Base-by-base conservation (phyloP, 2,888 invertebrate genomes). In the Abrostola tripartita region DNA sequence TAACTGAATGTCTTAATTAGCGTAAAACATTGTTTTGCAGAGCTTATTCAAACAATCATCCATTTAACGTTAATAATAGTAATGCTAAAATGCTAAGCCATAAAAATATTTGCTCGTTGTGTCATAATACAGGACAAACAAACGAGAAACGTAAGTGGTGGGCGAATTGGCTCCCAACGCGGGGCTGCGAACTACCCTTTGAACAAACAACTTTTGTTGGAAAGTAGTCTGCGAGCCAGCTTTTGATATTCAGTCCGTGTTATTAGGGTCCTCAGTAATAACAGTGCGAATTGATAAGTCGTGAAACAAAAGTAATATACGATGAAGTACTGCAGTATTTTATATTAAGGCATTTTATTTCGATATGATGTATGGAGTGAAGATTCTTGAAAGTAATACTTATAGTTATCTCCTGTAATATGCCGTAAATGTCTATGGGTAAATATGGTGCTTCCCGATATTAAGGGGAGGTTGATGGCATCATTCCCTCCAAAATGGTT, bases 101-200 rank as follows among this genome's bases (percentile, higher is more conserved):
- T 38, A 12, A n/a, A 52, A 37, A 51, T 55, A 52, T 65, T 52
- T 53, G 49, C 37, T 56, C 38, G 40, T 10, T 10, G 14, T 11
- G n/a, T 55, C 36, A 38, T 53, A 50, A 42, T 38, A 50, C 10
- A 58, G 40, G 37, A 40, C 49, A 55, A 69, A 69, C 53, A 63
- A 74, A 62, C 54, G 47, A 57, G 59, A 63, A 40, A n/a, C 5
- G 7, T 6, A 47, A 61, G 57, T 12, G 41, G 71, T 52, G 40
- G 35, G 65, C 50, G 60, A 60, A 65, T 66, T 81, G 81, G 74
- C 76, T 73, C 79, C 79, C 81, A 71, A 51, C 67, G 60, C 61
- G 76, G 79, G 79, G 24, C 63, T 24, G 8, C 42, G 35, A 12
- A 10, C 8, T 36, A 55, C 49, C 57, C 57, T 57, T 37, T 50